phyloP scores from a whole-genome alignment of 2,888 invertebrate species.

The Sphaerophoria rueppellii region DNA sequence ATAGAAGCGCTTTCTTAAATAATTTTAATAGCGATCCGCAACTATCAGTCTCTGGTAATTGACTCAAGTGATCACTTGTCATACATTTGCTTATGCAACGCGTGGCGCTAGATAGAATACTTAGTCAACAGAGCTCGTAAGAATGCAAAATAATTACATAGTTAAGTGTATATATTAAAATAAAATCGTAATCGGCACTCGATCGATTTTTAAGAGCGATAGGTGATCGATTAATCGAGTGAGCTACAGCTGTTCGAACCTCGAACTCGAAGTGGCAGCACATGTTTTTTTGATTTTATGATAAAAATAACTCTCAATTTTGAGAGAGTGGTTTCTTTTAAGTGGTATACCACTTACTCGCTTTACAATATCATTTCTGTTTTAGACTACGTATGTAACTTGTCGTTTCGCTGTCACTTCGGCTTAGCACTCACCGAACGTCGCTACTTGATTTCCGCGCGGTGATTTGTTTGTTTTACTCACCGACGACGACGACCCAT shows the following conservation, averaged over 20 bases:
- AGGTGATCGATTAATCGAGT: constrained; percentile 15
- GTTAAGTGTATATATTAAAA: not conserved
- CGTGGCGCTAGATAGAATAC: not conserved
- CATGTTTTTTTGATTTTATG: constrained; percentile 4
- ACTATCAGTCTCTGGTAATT: constrained; percentile 5
- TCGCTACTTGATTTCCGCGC: not conserved
- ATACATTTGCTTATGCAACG: not conserved
- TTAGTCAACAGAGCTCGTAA: not conserved
- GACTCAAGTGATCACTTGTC: not conserved
- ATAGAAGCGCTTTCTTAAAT: not conserved
- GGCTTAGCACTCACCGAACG: constrained; percentile 11
- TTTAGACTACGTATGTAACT: not conserved
- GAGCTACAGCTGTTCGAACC: not conserved
- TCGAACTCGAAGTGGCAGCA: not conserved
- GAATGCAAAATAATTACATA: not conserved
- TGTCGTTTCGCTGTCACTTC: not conserved
- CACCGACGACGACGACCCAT: not conserved
- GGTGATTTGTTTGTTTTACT: no score
- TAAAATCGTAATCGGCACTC: not conserved
- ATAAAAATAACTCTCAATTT: constrained; percentile 25
- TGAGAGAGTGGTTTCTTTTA: not conserved
- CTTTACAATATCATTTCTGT: not conserved
- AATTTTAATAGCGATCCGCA: not conserved
- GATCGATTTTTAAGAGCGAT: constrained; percentile 3
- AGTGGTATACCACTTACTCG: no score